Conservation (phyloP, 2,797 vertebrate species). For the Sebastes cheni region DNA sequence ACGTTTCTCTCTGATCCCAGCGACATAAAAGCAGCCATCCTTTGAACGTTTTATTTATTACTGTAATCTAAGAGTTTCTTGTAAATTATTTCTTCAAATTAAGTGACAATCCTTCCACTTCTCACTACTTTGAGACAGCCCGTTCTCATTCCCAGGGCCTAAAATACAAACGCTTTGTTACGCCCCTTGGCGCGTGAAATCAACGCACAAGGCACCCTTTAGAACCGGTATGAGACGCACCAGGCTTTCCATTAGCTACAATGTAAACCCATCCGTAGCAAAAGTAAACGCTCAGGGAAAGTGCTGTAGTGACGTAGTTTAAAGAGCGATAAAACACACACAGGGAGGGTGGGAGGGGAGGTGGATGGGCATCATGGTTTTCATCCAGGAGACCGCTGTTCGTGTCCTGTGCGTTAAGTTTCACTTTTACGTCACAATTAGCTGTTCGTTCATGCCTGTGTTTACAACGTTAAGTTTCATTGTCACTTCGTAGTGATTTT, state of each 20-base stretch:
- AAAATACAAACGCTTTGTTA: neutral
- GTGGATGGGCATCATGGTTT: neutral
- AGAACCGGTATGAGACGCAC: no score
- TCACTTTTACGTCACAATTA: no score
- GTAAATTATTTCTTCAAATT: neutral
- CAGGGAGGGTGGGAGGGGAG: neutral
- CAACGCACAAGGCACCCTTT: neutral
- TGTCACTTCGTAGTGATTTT: neutral
- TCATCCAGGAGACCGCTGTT: neutral
- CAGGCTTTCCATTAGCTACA: neutral
- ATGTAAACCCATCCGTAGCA: neutral
- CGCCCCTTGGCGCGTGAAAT: neutral
- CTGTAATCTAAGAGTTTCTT: neutral
- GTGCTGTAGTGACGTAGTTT: neutral
- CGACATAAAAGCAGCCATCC: neutral
- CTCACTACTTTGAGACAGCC: neutral
- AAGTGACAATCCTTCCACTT: neutral
- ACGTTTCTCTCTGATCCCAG: neutral
- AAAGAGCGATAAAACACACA: neutral
- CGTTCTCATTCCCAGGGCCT: neutral
- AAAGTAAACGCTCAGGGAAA: neutral
- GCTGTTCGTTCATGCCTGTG: neutral
- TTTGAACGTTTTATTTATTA: neutral
- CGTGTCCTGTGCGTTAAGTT: rapidly evolving
- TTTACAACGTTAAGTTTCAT: neutral